Evolutionary conservation across 2,888 invertebrate species (phyloP), one percentile per base, ranked within the genome.

Genomic region (Hydriomena furcata): DNA sequence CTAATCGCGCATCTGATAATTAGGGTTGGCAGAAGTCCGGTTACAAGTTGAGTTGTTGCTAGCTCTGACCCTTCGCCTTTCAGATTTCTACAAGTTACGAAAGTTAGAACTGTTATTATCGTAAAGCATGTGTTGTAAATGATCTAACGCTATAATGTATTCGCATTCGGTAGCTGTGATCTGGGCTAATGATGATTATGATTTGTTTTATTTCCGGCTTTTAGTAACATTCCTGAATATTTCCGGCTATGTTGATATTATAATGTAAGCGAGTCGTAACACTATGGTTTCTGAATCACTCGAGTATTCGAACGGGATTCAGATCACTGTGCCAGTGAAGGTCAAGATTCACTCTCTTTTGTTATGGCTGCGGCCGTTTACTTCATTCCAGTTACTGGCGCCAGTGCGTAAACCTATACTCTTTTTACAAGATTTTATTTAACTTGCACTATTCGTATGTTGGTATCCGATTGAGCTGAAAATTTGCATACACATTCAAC

Each of bases 311-410:
- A 44, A 32, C 52, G 46, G 51, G 55, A 77, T 79, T 73, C 63
- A 66, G 75, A 68, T 66, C 65, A 79, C 67, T 74, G 68, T 79
- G 80, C 72, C 73, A 79, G 68, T 63, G 68, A 73, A 79, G 82
- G 79, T 81, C 76, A 79, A 63, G 53, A 59, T 55, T 59, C 57
- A 61, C 61, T 61, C 57, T 57, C 59, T 59, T 63, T 42, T 42
- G 51, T 35, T 38, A 24, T 3, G 21, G 23, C 23, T 30, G 12
- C 23, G 40, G 20, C 7, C 13, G 7, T 31, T 31, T n/a, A 31
- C 30, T 23, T 31, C 12, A 12, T 8, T 7, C 31, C 5, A 41
- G 40, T 31, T 11, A 21, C 40, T 41, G 12, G 40, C 28, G 40
- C 10, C 7, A 28, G 21, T 28, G 17, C 27, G n/a, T n/a, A n/a